Percentiles rank a stretch among this genome's conserved stretches.
These are phyloP conservation scores for Nemoura dubitans DNA, from an alignment of 2,888 invertebrate species.

Conservation along the genomic window DNA sequence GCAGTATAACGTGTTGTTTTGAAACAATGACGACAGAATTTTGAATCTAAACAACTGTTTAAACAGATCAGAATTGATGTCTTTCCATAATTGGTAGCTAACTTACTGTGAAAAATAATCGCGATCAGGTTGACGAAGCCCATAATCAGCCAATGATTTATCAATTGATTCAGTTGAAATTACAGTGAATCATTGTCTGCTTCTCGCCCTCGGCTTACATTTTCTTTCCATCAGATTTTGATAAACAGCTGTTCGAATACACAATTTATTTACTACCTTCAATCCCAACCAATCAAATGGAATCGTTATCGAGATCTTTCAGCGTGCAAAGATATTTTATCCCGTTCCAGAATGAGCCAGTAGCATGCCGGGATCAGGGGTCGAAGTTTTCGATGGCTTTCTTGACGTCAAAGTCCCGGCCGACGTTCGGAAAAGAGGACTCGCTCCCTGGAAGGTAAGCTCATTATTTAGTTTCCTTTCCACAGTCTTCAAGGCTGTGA, in stretches of 20 bases:
- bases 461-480: neutral
- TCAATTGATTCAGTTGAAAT: neutral
- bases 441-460: slow-evolving; percentile 72
- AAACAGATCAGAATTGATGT: neutral
- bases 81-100: neutral
- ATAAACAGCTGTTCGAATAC: too few species aligned
- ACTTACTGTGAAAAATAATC: neutral
- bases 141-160: neutral
- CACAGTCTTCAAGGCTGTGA: too few species aligned
- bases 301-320: too few species aligned
- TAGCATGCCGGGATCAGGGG: neutral
- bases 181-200: neutral
- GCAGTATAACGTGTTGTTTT: neutral
- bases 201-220: too few species aligned
- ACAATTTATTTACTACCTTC: too few species aligned
- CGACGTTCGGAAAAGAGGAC: slow-evolving; percentile 65
- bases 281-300: too few species aligned
- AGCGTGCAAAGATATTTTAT: neutral
- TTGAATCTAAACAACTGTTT: neutral
- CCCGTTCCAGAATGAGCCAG: neutral
- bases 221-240: too few species aligned
- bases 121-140: neutral
- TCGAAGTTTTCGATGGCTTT: slow-evolving; percentile 60
- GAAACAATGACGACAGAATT: neutral
- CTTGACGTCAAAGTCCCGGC: slow-evolving; percentile 72